phyloP scores from a whole-genome alignment of 2,888 invertebrate genomes.

The Drosophila vallismaia region DNA sequence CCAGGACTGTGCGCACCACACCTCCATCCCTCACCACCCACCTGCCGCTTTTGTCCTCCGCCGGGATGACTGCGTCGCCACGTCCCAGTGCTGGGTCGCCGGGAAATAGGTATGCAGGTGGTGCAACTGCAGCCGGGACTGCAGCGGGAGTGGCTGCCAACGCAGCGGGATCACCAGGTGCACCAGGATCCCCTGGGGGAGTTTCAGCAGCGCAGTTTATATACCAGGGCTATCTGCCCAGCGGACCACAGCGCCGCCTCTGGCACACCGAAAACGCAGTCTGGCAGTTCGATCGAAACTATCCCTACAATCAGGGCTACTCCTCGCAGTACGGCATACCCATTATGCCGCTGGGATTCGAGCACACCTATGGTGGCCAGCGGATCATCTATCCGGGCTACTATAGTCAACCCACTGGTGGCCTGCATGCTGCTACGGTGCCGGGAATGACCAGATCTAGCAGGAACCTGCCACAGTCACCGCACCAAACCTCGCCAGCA shows the following conservation, averaged over 20 bases:
- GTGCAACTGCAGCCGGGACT: constrained; percentile 7
- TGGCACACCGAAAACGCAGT: constrained; percentile 70
- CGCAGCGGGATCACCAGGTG: constrained; percentile 11
- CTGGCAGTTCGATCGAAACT: constrained; percentile 73
- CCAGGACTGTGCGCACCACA: constrained; percentile 54
- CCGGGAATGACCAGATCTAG: constrained; percentile 33
- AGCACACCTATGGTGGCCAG: constrained; percentile 57
- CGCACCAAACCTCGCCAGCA: constrained; percentile 12
- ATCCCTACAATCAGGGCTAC: constrained; percentile 68
- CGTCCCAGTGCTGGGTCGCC: constrained; percentile 26
- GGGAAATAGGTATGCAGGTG: constrained; percentile 31
- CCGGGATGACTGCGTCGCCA: constrained; percentile 10
- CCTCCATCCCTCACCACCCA: constrained; percentile 44
- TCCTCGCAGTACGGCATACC: constrained; percentile 63
- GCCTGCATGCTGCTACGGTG: constrained; percentile 13
- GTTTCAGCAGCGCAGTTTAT: constrained; percentile 48
- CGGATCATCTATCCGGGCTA: constrained; percentile 65
- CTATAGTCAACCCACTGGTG: constrained; percentile 43
- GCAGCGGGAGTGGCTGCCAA: constrained; percentile 9
- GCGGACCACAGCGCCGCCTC: constrained; percentile 62
- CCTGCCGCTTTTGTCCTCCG: constrained; percentile 34
- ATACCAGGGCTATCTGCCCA: constrained; percentile 59
- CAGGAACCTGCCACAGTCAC: constrained; percentile 42
- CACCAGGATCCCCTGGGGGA: constrained; percentile 5
- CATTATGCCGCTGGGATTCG: constrained; percentile 67